These are phyloP conservation scores for Achroia grisella DNA, from an alignment of 1,140 invertebrate species.

Conservation along the genomic window DNA sequence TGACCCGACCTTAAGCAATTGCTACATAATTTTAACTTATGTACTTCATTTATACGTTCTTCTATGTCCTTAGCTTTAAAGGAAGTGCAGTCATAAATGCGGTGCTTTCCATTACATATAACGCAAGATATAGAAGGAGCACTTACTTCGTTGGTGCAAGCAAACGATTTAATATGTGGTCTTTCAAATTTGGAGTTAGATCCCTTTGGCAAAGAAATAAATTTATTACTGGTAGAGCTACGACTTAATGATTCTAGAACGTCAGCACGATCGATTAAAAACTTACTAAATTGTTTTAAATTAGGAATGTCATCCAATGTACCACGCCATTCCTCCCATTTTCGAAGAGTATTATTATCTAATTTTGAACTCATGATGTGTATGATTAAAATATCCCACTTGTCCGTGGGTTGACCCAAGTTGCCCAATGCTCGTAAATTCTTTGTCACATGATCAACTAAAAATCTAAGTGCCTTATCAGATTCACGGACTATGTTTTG, in stretches of 20 bases:
- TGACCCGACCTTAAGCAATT: constrained; percentile 26
- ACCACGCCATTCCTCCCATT: constrained; percentile 25
- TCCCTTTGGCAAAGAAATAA: too few relatives aligned
- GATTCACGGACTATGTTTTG: constrained; percentile 13
- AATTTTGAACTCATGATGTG: constrained; percentile 28
- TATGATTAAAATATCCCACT: constrained; percentile 30
- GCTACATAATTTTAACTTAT: constrained; percentile 15
- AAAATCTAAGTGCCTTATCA: constrained; percentile 21
- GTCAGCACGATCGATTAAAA: constrained; percentile 18
- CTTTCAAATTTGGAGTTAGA: too few relatives aligned
- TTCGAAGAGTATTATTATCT: constrained; percentile 19
- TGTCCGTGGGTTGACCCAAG: constrained; percentile 20
- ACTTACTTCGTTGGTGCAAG: constrained; percentile 2
- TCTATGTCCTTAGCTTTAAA: constrained; percentile 17
- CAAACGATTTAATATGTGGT: constrained; percentile 19
- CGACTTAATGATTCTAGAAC: too few relatives aligned
- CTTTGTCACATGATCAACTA: constrained; percentile 30
- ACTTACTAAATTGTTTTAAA: constrained; percentile 20
- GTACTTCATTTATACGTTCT: constrained; percentile 10
- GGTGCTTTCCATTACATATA: constrained; percentile 14
- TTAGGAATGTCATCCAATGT: constrained; percentile 9
- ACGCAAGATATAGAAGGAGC: constrained; percentile 12
- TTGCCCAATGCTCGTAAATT: constrained; percentile 24
- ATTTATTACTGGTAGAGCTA: too few relatives aligned
- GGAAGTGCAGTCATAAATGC: constrained; percentile 20